A percentile compares a stretch with the other conserved stretches of the same genome.
phyloP scores from a whole-genome alignment of 2,888 invertebrate species.

The Stenodera caucasica region DNA sequence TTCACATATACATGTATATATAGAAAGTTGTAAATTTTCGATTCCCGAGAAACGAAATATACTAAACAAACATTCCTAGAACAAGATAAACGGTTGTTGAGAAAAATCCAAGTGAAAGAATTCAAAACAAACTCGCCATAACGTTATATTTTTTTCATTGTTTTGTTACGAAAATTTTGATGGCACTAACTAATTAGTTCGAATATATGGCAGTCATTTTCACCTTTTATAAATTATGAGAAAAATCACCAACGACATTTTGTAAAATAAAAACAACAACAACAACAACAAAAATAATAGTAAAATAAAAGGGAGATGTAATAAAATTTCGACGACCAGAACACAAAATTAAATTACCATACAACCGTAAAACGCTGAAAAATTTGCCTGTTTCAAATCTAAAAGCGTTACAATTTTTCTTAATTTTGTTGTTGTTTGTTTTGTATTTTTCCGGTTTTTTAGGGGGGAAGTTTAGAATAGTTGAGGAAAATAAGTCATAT shows the following conservation, averaged over 20 bases:
- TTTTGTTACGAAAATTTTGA: slow-evolving; percentile 18
- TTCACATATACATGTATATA: neutral
- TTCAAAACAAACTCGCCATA: slow-evolving; percentile 23
- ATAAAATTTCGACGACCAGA: slow-evolving; percentile 3
- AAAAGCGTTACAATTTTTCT: slow-evolving; percentile 18
- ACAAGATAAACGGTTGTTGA: slow-evolving; percentile 27
- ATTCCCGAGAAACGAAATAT: slow-evolving; percentile 12
- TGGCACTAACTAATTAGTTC: slow-evolving; percentile 18
- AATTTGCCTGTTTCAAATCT: slow-evolving; percentile 6
- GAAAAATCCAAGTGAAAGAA: slow-evolving; percentile 23
- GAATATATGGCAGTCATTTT: slow-evolving; percentile 10
- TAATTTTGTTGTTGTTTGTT: slow-evolving; percentile 10
- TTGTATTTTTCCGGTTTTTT: slow-evolving; percentile 14
- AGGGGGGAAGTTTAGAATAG: neutral
- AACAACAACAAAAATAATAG: neutral
- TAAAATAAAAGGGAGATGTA: neutral
- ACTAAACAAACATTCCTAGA: slow-evolving; percentile 23
- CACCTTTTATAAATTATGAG: neutral
- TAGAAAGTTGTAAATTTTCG: slow-evolving; percentile 23
- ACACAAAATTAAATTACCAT: slow-evolving; percentile 19
- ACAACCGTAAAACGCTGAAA: slow-evolving; percentile 11
- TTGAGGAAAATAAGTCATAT: neutral
- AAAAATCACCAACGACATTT: slow-evolving; percentile 7
- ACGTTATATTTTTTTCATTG: slow-evolving; percentile 14
- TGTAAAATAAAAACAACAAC: neutral